These are phyloP conservation scores for Drosophila neutralis DNA, from an alignment of 2,888 invertebrate genomes.

Conservation along the genomic window DNA sequence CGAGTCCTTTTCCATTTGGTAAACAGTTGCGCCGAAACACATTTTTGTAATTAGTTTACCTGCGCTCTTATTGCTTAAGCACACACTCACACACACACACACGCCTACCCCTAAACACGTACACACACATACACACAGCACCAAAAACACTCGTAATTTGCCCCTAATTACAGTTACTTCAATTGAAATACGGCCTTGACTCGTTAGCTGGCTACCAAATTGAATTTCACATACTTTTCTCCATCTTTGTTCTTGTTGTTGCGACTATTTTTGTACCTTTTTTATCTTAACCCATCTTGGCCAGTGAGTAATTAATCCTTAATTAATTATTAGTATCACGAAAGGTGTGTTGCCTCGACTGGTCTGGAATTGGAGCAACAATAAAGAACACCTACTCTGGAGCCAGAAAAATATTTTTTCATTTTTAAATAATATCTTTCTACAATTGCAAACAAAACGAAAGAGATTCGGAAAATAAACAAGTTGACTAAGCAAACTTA, in stretches of 20 bases:
- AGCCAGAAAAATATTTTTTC: background rate
- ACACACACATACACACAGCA: background rate
- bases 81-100: background rate
- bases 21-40: constrained; percentile 19
- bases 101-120: background rate
- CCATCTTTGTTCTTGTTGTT: constrained; percentile 6
- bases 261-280: constrained; percentile 25
- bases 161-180: constrained; percentile 42
- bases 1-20: constrained; percentile 23
- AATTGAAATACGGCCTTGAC: background rate
- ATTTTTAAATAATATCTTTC: no score
- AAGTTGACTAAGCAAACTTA: background rate
- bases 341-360: background rate
- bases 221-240: constrained; percentile 19
- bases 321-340: background rate
- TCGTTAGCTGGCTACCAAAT: constrained; percentile 13
- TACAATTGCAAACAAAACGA: no score
- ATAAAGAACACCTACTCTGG: background rate
- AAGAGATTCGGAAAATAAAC: background rate
- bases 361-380: background rate
- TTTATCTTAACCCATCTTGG: background rate
- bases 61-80: constrained; percentile 45
- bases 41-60: constrained; percentile 60
- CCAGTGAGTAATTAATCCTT: background rate
- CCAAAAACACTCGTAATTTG: constrained; percentile 29